Conservation (phyloP, 2,888 invertebrate genomes). For the Resseliella maxima region DNA sequence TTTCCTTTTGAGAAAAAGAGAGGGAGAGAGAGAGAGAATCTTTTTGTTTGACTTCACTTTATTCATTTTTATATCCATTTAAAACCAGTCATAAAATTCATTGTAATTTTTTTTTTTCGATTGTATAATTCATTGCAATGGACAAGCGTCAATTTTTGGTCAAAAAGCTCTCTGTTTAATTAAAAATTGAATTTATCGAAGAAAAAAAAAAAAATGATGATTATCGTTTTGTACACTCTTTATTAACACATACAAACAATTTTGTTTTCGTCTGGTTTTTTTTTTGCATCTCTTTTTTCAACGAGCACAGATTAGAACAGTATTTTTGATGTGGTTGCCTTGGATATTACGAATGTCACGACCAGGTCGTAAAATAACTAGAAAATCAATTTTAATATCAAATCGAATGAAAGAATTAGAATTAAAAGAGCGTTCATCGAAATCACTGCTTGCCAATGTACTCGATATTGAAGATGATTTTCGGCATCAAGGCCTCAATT, state of each 20-base stretch:
- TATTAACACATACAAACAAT: no score
- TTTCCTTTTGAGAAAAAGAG: no score
- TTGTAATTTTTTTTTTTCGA: no score
- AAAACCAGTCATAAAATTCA: no score
- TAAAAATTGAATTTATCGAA: conserved; percentile 30
- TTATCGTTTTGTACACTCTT: conserved; percentile 19
- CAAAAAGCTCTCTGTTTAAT: background rate
- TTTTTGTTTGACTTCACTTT: no score
- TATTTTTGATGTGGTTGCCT: conserved; percentile 97
- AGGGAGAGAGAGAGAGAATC: no score
- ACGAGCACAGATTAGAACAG: conserved; percentile 83
- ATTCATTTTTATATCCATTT: no score
- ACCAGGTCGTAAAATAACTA: conserved; percentile 93
- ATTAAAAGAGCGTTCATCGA: conserved; percentile 92
- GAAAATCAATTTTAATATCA: conserved; percentile 89
- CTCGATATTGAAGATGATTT: conserved; percentile 96
- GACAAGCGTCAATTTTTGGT: background rate
- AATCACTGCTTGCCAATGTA: conserved; percentile 93
- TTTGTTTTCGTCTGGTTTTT: no score
- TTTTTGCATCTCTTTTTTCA: no score
- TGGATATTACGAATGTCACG: conserved; percentile 96
- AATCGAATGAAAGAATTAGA: conserved; percentile 93
- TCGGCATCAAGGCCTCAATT: conserved; percentile 75
- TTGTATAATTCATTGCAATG: background rate
- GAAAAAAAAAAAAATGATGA: conserved; percentile 32